These are phyloP conservation scores for Craterocephalus amniculus DNA, from an alignment of 2,797 vertebrate genomes.

Conservation along the genomic window DNA sequence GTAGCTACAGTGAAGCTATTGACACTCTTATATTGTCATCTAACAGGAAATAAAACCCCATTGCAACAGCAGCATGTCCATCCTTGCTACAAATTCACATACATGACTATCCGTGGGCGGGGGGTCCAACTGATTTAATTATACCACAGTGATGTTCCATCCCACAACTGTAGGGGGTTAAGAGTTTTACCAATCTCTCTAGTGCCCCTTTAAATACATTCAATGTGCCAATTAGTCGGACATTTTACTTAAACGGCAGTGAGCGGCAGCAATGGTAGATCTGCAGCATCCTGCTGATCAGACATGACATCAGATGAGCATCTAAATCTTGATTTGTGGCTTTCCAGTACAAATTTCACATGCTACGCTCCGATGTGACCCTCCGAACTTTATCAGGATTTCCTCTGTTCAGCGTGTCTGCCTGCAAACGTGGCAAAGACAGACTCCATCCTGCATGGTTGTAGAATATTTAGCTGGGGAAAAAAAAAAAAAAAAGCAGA, in stretches of 20 bases:
- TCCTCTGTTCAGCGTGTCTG: slow-evolving; percentile 10
- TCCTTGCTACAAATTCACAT: no score
- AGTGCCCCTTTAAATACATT: not conserved
- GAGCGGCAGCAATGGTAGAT: not conserved
- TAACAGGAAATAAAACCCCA: no score
- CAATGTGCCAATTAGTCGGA: not conserved
- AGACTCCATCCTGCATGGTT: not conserved
- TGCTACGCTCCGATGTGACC: not conserved
- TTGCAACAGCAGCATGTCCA: no score
- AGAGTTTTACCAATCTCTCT: not conserved
- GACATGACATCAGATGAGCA: slow-evolving; percentile 9
- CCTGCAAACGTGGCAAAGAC: not conserved
- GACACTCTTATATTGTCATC: no score
- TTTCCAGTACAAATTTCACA: slow-evolving; percentile 6
- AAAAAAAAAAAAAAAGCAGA: slow-evolving; percentile 49
- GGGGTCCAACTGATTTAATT: no score
- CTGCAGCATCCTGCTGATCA: slow-evolving; percentile 16
- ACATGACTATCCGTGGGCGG: no score
- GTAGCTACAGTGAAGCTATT: no score
- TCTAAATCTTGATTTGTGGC: slow-evolving; percentile 15
- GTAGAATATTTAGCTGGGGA: slow-evolving; percentile 22
- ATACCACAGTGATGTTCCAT: no score
- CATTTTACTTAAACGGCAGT: slow-evolving; percentile 18
- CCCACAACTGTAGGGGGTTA: not conserved
- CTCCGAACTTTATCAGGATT: slow-evolving; percentile 31